phyloP scores from a whole-genome alignment of 2,113 vertebrate genomes.

The Columba janthina region DNA sequence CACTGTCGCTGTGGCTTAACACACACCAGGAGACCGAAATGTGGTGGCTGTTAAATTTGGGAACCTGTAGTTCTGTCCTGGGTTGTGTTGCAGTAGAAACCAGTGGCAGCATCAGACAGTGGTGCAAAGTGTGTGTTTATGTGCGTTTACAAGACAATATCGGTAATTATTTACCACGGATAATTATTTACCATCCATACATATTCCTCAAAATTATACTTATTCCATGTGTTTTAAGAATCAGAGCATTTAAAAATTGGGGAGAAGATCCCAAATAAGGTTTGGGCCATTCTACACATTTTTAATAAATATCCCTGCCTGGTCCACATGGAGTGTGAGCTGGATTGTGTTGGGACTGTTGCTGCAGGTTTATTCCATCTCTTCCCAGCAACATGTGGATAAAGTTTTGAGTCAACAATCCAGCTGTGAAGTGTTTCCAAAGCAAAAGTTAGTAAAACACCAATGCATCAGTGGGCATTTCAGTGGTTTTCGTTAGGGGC shows the following conservation, averaged over 20 bases:
- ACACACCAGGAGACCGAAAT: neutral
- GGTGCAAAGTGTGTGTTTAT: neutral
- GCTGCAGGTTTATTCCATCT: neutral
- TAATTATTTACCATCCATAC: neutral
- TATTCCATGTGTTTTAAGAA: neutral
- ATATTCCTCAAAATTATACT: neutral
- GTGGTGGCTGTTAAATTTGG: neutral
- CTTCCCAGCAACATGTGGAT: neutral
- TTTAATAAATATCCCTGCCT: neutral
- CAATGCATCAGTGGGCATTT: neutral
- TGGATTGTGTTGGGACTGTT: neutral
- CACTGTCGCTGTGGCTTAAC: neutral
- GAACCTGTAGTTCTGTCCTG: neutral
- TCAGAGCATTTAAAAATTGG: neutral
- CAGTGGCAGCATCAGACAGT: neutral
- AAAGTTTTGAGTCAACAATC: neutral
- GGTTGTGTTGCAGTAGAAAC: neutral
- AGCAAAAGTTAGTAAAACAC: neutral
- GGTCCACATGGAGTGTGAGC: neutral
- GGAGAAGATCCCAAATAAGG: neutral
- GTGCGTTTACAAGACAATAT: neutral
- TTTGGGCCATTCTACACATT: neutral
- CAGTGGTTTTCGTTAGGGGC: neutral
- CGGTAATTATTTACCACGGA: neutral
- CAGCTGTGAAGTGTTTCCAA: neutral